These are phyloP conservation scores for Actinemys pallida DNA, from an alignment of 2,113 vertebrate species.

Conservation along the genomic window DNA sequence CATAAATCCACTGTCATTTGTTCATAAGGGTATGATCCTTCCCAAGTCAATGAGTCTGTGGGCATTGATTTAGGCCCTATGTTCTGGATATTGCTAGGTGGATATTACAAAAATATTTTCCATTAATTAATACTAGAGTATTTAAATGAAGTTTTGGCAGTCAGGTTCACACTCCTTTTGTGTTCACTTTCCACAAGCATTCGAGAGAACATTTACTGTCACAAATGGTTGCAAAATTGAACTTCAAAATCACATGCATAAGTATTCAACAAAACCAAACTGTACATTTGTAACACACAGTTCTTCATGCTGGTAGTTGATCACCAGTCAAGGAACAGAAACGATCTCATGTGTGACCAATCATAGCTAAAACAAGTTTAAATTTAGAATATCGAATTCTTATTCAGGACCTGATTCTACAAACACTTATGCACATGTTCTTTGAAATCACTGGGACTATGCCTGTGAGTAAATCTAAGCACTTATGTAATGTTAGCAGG, in stretches of 20 bases:
- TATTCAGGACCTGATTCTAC: slow-evolving; percentile 5
- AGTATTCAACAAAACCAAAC: not conserved
- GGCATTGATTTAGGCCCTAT: not conserved
- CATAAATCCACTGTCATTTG: not conserved
- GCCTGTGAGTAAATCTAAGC: not conserved
- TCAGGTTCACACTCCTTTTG: not conserved
- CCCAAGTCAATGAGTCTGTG: not conserved
- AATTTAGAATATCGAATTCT: slow-evolving; percentile 11
- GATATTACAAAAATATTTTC: not conserved
- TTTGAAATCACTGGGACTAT: not conserved
- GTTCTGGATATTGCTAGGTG: accelerated
- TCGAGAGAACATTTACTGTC: not conserved
- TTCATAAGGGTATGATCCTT: not conserved
- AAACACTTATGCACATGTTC: slow-evolving; percentile 21
- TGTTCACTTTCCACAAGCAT: not conserved
- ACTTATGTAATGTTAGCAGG: not conserved
- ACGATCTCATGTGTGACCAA: not conserved
- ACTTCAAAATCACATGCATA: not conserved
- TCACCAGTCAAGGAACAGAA: slow-evolving; percentile 8
- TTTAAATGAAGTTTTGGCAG: slow-evolving; percentile 2
- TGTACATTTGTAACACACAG: not conserved
- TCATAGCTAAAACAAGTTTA: slow-evolving; percentile 34
- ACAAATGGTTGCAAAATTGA: slow-evolving; percentile 16
- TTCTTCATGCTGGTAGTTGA: not conserved
- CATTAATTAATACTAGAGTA: not conserved